A percentile compares a stretch with the other conserved stretches of the same genome.
phyloP scores from a whole-genome alignment of 2,888 invertebrate species.

The Dusona sp. region DNA sequence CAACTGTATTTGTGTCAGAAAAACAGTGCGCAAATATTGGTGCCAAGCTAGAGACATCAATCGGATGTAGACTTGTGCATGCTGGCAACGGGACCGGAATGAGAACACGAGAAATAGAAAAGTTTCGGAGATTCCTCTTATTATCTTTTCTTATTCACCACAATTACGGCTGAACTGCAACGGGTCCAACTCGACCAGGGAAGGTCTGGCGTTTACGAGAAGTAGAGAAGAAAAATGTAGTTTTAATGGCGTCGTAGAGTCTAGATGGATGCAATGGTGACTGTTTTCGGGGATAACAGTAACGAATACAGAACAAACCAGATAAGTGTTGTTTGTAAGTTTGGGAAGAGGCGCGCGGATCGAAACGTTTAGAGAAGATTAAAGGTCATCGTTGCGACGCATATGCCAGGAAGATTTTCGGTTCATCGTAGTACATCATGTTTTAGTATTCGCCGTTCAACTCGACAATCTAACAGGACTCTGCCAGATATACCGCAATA shows the following conservation, averaged over 20 bases:
- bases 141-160: conserved; percentile 53
- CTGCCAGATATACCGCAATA: conserved; percentile 72
- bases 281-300: conserved; percentile 49
- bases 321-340: conserved; percentile 56
- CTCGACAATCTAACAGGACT: conserved; percentile 26
- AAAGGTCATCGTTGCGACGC: conserved; percentile 1
- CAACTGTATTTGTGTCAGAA: neutral
- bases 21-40: conserved; percentile 28
- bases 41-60: conserved; percentile 56
- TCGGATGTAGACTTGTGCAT: conserved; percentile 2
- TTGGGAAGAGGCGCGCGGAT: conserved; percentile 23
- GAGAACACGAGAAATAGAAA: conserved; percentile 51
- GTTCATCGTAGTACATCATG: conserved; percentile 9
- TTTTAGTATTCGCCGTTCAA: conserved; percentile 34
- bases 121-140: conserved; percentile 60
- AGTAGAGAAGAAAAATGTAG: conserved; percentile 47
- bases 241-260: conserved; percentile 59
- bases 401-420: conserved; percentile 9
- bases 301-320: conserved; percentile 24
- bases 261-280: conserved; percentile 49
- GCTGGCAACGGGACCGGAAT: conserved; percentile 53
- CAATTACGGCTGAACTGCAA: conserved; percentile 52
- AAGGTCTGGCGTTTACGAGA: conserved; percentile 46
- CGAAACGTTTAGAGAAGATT: conserved; percentile 32
- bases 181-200: conserved; percentile 20